phyloP scores from a whole-genome alignment of 1,140 invertebrate genomes.

The Zaprionus ghesquierei region DNA sequence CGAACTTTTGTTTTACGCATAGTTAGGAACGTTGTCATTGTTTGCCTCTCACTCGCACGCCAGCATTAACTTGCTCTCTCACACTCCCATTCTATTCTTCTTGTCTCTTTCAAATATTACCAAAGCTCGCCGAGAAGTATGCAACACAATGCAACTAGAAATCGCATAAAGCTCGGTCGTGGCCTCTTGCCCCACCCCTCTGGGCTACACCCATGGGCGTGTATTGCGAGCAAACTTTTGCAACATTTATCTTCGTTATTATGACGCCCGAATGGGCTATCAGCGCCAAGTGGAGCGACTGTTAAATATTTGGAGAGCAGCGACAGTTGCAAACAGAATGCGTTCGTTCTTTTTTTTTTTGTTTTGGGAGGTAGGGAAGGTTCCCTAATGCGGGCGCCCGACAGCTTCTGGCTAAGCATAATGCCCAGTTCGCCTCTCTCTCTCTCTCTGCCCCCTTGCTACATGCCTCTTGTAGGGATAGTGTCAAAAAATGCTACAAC shows the following conservation, averaged over 20 bases:
- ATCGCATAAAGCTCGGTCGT: constrained; percentile 36
- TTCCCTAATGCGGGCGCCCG: constrained; percentile 41
- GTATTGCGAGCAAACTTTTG: constrained; percentile 64
- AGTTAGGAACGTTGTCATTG: constrained; percentile 24
- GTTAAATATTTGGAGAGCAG: constrained; percentile 69
- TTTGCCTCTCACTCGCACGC: background rate
- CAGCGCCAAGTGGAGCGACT: constrained; percentile 66
- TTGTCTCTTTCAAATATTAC: constrained; percentile 34
- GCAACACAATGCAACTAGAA: constrained; percentile 64
- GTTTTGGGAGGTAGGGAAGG: no score
- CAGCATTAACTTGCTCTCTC: background rate
- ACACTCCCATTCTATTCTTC: background rate
- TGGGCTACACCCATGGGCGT: constrained; percentile 6
- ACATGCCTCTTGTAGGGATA: background rate
- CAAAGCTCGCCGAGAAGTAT: constrained; percentile 45
- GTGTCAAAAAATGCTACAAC: constrained; percentile 62
- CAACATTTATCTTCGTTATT: constrained; percentile 80
- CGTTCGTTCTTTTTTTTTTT: no score
- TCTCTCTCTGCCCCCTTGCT: background rate
- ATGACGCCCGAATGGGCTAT: constrained; percentile 80
- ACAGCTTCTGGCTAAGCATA: constrained; percentile 35
- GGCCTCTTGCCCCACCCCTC: background rate
- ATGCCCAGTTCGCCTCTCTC: background rate
- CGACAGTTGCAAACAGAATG: constrained; percentile 52
- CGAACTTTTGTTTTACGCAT: constrained; percentile 57